phyloP scores from a whole-genome alignment of 2,113 vertebrate species.

The Phocoena phocoena region DNA sequence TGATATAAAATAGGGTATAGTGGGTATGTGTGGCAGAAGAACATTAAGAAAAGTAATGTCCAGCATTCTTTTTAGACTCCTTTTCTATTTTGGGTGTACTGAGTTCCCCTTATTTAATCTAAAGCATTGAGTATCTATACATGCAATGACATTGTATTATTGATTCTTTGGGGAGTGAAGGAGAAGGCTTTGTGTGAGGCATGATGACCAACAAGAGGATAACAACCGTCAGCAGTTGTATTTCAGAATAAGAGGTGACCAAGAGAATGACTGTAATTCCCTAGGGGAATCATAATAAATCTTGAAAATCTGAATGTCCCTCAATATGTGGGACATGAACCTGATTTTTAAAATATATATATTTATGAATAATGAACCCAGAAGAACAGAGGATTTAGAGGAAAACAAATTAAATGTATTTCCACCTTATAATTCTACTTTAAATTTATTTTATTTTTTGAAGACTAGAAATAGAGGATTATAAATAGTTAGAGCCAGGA shows the following conservation, averaged over 20 bases:
- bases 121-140: neutral
- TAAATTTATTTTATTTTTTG: slow-evolving; percentile 15
- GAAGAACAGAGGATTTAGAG: neutral
- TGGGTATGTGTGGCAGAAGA: neutral
- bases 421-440: neutral
- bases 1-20: neutral
- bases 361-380: neutral
- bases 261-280: neutral
- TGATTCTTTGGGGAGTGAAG: neutral
- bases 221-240: neutral
- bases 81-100: neutral
- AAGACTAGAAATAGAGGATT: slow-evolving; percentile 17
- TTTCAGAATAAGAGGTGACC: neutral
- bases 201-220: neutral
- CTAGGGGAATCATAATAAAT: neutral
- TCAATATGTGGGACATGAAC: neutral
- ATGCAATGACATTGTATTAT: neutral
- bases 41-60: neutral
- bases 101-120: neutral
- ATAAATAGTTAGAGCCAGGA: slow-evolving; percentile 18
- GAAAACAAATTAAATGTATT: neutral
- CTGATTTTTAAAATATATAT: neutral
- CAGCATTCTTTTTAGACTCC: neutral
- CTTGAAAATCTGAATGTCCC: neutral
- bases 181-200: neutral